Percentiles rank a stretch among this genome's conserved stretches.
Evolutionary conservation across 2,113 vertebrate species (phyloP).

Genomic region (Zeus faber): DNA sequence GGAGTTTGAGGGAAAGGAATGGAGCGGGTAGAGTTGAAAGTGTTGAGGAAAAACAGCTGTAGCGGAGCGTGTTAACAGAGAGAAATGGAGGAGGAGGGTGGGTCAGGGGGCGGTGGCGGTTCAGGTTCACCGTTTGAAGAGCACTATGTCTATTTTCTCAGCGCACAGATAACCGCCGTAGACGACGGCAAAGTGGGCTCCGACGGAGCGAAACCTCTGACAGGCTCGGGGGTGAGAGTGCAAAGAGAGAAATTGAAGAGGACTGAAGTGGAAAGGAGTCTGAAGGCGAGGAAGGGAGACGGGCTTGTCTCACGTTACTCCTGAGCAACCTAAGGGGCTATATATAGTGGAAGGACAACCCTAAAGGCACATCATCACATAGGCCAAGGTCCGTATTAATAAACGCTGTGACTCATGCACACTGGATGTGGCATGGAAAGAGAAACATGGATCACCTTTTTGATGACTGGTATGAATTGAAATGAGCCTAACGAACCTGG

Average conservation of each 20-base stretch:
- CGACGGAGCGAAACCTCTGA: no score
- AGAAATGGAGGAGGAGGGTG: background rate
- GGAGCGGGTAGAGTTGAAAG: no score
- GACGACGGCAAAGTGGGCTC: no score
- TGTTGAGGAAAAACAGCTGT: no score
- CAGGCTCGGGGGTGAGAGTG: no score
- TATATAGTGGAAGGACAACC: constrained; percentile 67
- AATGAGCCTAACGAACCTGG: constrained; percentile 18
- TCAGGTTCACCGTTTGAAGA: no score
- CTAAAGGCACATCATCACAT: constrained; percentile 65
- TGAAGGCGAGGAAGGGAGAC: constrained; percentile 36
- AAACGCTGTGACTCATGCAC: constrained; percentile 51
- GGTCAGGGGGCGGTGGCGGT: constrained; percentile 5
- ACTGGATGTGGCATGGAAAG: constrained; percentile 48
- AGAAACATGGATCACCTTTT: constrained; percentile 38
- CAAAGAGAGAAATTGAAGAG: no score
- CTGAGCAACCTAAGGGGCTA: constrained; percentile 62
- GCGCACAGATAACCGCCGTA: no score
- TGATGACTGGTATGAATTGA: constrained; percentile 51
- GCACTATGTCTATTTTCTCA: no score
- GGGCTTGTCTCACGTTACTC: constrained; percentile 67
- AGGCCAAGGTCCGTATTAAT: constrained; percentile 63
- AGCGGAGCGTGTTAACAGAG: background rate
- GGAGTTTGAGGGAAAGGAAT: no score
- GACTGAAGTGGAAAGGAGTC: no score